Base-by-base conservation (phyloP, 2,797 vertebrate genomes). In the Luscinia megarhynchos region DNA sequence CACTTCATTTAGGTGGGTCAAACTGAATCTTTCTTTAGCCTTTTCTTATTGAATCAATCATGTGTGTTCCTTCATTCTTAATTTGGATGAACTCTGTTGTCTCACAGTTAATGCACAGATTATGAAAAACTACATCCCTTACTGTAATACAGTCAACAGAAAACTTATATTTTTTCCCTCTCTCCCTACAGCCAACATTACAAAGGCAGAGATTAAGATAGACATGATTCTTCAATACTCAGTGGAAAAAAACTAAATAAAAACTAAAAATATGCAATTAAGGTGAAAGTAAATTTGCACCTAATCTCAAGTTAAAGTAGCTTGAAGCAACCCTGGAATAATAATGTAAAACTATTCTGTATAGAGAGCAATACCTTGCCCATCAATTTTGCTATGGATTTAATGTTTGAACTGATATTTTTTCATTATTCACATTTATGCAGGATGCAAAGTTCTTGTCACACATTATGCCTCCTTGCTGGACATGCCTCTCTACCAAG, bases 191-290 rank as follows among this genome's bases (percentile, higher is more conserved):
- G 29, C 8, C 18, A 58, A 27, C 9, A 21, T n/a, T 48, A 32
- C 9, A 61, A 75, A 70, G 14, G 3, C 15, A 55, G 45, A 72
- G 11, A 32, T 0, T 0, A 2, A 59, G 14, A 46, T 2, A 59
- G 14, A 74, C 70, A 87, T 10, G 7, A 29, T 45, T 24, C 22
- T 82, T 63, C 38, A 32, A 23, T 36, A 46, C 9, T 46, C 12
- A 14, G 9, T 43, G 24, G 50, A 78, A 84, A 91, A 88, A 55
- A 85, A 18, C 6, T 26, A 9, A 38, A 59, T 34, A 34, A 34
- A 34, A 34, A 34, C 34, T 34, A 34, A 34, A 34, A 34, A 34
- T 87, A 55, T 21, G 0, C 2, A 55, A 45, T 20, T 67, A 41
- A 67, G 3, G 7, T 58, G 15, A 54, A 58, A 50, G 20, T 4